These are phyloP conservation scores for Zootermopsis nevadensis DNA, from an alignment of 2,888 invertebrate genomes.

Conservation along the genomic window DNA sequence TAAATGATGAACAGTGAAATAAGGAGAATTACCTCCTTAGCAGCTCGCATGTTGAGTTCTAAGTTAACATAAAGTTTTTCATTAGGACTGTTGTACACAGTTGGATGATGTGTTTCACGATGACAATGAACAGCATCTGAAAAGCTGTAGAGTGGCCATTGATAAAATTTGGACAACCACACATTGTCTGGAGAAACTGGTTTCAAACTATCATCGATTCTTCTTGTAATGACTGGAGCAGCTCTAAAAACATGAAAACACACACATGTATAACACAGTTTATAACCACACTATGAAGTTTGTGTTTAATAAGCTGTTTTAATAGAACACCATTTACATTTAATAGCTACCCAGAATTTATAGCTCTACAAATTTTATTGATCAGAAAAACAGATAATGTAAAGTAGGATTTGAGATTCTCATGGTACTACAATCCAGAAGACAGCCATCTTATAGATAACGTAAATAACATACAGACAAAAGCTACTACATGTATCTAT, in stretches of 20 bases:
- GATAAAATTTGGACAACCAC: constrained; percentile 68
- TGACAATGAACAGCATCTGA: constrained; percentile 82
- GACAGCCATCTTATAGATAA: no score
- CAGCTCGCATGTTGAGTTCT: constrained; percentile 84
- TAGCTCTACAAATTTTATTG: no score
- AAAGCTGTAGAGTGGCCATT: constrained; percentile 73
- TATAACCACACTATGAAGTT: neutral
- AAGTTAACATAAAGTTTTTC: constrained; percentile 76
- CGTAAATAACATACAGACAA: no score
- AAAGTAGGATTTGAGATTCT: no score
- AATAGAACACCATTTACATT: no score
- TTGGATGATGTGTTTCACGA: constrained; percentile 84
- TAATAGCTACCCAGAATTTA: no score
- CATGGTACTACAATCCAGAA: no score
- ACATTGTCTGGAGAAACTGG: constrained; percentile 73
- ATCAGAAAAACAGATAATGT: no score
- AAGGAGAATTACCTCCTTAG: constrained; percentile 68
- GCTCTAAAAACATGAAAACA: constrained; percentile 8
- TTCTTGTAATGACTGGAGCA: constrained; percentile 59
- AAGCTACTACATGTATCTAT: no score
- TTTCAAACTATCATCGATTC: constrained; percentile 71
- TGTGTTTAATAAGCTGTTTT: no score
- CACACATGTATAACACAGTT: neutral
- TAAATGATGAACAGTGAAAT: no score
- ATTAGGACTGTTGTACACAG: constrained; percentile 82